Evolutionary conservation across 92 coral and sea anemone species (phyloP).

Genomic region (Parazoanthus atlanticus): DNA sequence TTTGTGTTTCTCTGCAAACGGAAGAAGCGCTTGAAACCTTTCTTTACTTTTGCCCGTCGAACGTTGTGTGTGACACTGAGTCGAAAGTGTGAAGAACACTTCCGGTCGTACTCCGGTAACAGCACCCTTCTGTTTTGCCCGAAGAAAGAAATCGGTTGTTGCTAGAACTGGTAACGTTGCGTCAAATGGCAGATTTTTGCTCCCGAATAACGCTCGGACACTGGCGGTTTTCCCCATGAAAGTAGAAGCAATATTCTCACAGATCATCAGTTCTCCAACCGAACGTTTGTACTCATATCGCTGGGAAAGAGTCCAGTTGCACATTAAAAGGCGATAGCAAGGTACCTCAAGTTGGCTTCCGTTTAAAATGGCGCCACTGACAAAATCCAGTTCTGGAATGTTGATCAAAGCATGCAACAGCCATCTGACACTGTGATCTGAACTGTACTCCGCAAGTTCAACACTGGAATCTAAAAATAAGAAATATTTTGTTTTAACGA

Average conservation of each 20-base stretch:
- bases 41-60: not conserved
- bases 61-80: not conserved
- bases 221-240: conserved; percentile 63
- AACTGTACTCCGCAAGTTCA: conserved; percentile 19
- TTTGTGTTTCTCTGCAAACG: conserved; percentile 66
- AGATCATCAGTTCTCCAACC: conserved; percentile 46
- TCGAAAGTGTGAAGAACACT: conserved; percentile 19
- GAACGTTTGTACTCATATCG: conserved; percentile 58
- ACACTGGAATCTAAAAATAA: too few relatives aligned
- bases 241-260: conserved; percentile 42
- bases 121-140: conserved; percentile 27
- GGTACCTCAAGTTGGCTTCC: conserved; percentile 52
- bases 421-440: conserved; percentile 47
- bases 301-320: conserved; percentile 69
- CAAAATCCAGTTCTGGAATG: conserved; percentile 61
- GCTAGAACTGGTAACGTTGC: conserved; percentile 31
- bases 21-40: conserved; percentile 32
- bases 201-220: conserved; percentile 4
- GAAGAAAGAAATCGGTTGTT: conserved; percentile 36
- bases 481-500: too few relatives aligned
- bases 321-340: conserved; percentile 53
- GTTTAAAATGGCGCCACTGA: conserved; percentile 61
- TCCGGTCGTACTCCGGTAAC: conserved; percentile 54
- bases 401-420: conserved; percentile 55
- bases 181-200: conserved; percentile 21